These are phyloP conservation scores for Lacerta agilis DNA, from an alignment of 2,797 vertebrate genomes.

Conservation along the genomic window DNA sequence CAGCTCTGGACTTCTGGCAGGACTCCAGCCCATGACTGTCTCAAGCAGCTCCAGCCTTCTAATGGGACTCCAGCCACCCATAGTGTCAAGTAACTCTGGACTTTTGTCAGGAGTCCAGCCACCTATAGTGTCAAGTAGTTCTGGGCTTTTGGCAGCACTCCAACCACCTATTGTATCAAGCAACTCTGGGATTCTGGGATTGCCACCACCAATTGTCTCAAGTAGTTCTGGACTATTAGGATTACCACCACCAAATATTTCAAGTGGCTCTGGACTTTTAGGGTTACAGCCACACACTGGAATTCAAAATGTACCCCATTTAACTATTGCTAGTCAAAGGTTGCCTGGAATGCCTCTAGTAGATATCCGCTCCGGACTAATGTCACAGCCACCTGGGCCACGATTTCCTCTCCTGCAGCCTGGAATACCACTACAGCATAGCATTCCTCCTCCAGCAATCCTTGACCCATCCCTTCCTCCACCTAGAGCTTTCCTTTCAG, in stretches of 20 bases:
- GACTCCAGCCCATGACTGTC: slow-evolving; percentile 75
- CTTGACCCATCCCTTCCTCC: slow-evolving; percentile 90
- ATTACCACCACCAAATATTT: slow-evolving; percentile 79
- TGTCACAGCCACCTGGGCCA: slow-evolving; percentile 82
- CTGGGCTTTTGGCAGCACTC: slow-evolving; percentile 76
- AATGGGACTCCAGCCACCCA: slow-evolving; percentile 75
- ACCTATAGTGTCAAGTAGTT: slow-evolving; percentile 75
- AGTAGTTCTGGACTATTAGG: slow-evolving; percentile 86
- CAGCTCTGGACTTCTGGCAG: slow-evolving; percentile 73
- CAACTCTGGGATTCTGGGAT: slow-evolving; percentile 68
- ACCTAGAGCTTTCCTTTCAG: slow-evolving; percentile 88
- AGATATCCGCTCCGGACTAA: slow-evolving; percentile 91
- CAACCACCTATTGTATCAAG: slow-evolving; percentile 64
- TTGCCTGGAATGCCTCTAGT: slow-evolving; percentile 91
- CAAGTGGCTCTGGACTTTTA: slow-evolving; percentile 78
- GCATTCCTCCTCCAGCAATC: slow-evolving; percentile 78
- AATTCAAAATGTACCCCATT: slow-evolving; percentile 86
- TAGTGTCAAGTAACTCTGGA: slow-evolving; percentile 77
- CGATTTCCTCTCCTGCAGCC: slow-evolving; percentile 92
- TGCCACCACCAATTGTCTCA: slow-evolving; percentile 76
- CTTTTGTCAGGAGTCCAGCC: slow-evolving; percentile 74
- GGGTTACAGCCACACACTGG: slow-evolving; percentile 85
- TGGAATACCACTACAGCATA: slow-evolving; percentile 82
- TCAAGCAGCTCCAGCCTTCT: slow-evolving; percentile 78
- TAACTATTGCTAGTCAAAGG: slow-evolving; percentile 85